Evolutionary conservation across 2,888 invertebrate genomes (phyloP), one percentile per base, ranked within the genome.

Genomic region (Microdon myrmicae): DNA sequence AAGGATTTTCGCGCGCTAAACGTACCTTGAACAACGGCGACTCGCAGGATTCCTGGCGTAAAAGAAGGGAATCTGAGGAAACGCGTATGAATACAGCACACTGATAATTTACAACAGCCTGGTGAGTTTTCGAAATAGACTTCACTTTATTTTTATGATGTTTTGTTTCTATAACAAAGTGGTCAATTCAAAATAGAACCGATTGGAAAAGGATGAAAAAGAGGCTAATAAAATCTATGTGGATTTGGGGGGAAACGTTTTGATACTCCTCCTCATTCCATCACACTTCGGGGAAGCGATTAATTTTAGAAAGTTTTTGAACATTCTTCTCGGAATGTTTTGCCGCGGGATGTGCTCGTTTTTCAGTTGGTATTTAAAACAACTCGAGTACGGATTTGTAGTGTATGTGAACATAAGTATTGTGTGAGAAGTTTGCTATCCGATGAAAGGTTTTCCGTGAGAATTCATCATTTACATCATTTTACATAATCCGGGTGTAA

Each of bases 111-210:
- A 41, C 34, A 45, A 22, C 45, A 37, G 61, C n/a, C n/a, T 51
- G 61, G 61, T 64, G 56, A 64, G 61, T 64, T 64, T 51, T 17
- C 35, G 10, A 35, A n/a, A n/a, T n/a, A n/a, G n/a, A n/a, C n/a
- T n/a, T n/a, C n/a, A n/a, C n/a, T n/a, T n/a, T n/a, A n/a, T 3
- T 26, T 26, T 29, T 29, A 12, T 29, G 29, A 29, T 29, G 12
- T 8, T 29, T 29, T 29, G 29, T 29, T 7, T 13, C 6, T 13
- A 20, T 35, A 19, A 28, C 9, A 39, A 37, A 56, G 38, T 28
- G 23, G 14, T n/a, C n/a, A 8, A 20, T 32, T 31, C 35, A 26
- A 17, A 43, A 43, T 5, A 22, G 22, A 29, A 28, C 13, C 3
- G 10, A 41, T 2, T 8, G 23, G 22, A 12, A 41, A 13, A 29